Evolutionary conservation across 2,888 invertebrate genomes (phyloP).

Genomic region (Philhelius pedissequus): DNA sequence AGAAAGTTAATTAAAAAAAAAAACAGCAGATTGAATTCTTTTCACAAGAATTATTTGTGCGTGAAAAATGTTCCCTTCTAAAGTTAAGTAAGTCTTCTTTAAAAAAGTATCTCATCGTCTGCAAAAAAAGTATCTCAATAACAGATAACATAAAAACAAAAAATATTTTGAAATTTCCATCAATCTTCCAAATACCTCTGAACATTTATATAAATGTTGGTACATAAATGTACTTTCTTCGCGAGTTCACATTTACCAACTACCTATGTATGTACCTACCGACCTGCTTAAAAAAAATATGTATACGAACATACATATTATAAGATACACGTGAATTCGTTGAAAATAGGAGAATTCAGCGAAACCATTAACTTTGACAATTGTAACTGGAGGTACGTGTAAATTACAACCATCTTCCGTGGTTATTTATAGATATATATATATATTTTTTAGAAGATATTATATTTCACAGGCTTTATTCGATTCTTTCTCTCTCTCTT

Average conservation of each 20-base stretch:
- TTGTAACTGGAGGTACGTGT: slow-evolving; percentile 44
- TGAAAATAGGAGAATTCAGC: slow-evolving; percentile 26
- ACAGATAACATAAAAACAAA: neutral
- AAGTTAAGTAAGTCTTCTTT: neutral
- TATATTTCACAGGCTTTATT: neutral
- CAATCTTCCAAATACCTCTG: neutral
- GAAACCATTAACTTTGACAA: slow-evolving; percentile 59
- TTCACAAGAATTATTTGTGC: neutral
- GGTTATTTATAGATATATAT: neutral
- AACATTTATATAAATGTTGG: neutral
- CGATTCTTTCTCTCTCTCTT: neutral
- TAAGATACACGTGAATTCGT: neutral
- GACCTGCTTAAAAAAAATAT: neutral
- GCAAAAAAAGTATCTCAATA: neutral
- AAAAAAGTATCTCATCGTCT: neutral
- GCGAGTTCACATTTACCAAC: neutral
- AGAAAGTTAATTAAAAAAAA: neutral
- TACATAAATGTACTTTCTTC: neutral
- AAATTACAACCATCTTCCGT: slow-evolving; percentile 46
- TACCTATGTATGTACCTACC: too few relatives aligned
- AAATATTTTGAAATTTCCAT: neutral
- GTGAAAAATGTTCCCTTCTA: neutral
- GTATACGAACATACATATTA: neutral
- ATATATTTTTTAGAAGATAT: neutral
- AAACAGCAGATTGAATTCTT: neutral